Evolutionary conservation across 2,888 invertebrate genomes (phyloP).

Genomic region (Iselma pallidipennis): DNA sequence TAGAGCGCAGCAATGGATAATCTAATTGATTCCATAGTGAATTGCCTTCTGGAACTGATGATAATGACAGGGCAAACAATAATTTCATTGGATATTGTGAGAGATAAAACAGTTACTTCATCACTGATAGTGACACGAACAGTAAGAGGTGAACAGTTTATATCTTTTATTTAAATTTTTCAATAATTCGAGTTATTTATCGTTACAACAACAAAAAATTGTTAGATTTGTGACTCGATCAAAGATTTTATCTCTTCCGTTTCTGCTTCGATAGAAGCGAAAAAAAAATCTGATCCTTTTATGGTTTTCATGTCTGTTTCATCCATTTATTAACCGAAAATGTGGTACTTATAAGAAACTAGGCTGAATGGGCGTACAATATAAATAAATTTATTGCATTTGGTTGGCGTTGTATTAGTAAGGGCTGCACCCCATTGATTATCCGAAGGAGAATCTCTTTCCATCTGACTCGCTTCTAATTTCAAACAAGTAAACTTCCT

Average conservation of each 20-base stretch:
- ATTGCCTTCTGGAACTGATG: no score
- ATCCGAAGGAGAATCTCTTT: background rate
- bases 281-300: background rate
- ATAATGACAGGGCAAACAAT: no score
- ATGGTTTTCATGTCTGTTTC: background rate
- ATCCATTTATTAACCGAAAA: background rate
- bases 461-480: background rate
- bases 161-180: no score
- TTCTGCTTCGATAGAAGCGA: background rate
- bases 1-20: no score
- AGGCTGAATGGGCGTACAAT: background rate
- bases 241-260: background rate
- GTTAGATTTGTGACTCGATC: no score
- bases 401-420: background rate
- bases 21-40: no score
- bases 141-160: no score
- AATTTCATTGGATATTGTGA: no score
- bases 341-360: background rate
- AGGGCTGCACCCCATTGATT: background rate
- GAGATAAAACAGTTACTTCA: no score
- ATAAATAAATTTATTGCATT: background rate
- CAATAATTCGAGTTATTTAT: no score
- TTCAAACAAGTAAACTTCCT: background rate
- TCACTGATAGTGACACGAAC: no score
- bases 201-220: no score